These are phyloP conservation scores for Polylopha cassiicola DNA, from an alignment of 2,888 invertebrate species.

Conservation along the genomic window DNA sequence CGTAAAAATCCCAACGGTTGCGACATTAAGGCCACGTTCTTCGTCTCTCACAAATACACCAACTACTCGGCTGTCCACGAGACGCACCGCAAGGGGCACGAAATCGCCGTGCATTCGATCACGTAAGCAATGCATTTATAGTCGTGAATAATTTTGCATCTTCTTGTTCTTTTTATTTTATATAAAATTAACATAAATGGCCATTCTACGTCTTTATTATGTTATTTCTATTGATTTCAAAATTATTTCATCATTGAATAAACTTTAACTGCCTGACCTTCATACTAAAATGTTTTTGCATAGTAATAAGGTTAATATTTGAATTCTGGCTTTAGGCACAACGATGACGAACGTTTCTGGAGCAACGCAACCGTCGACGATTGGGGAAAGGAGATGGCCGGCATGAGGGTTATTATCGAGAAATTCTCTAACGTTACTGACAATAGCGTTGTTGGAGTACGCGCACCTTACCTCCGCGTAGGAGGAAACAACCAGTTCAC, in stretches of 20 bases:
- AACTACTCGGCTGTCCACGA: slow-evolving; percentile 96
- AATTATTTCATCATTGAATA: background rate
- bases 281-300: too few relatives aligned
- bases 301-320: too few relatives aligned
- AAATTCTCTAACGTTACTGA: slow-evolving; percentile 93
- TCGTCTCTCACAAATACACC: slow-evolving; percentile 94
- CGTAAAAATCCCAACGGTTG: slow-evolving; percentile 96
- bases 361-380: slow-evolving; percentile 93
- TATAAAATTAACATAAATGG: too few relatives aligned
- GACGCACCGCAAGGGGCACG: slow-evolving; percentile 93
- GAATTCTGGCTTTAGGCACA: slow-evolving; percentile 80
- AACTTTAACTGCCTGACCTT: too few relatives aligned
- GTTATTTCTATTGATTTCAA: background rate
- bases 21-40: slow-evolving; percentile 94
- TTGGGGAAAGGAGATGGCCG: slow-evolving; percentile 97
- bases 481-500: slow-evolving; percentile 98
- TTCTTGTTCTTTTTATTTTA: background rate
- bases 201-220: too few relatives aligned
- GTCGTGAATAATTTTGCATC: slow-evolving; percentile 8
- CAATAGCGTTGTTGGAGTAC: slow-evolving; percentile 93
- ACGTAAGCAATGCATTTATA: slow-evolving; percentile 81
- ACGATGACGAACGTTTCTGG: slow-evolving; percentile 95
- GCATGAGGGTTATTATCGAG: slow-evolving; percentile 93
- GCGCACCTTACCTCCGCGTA: slow-evolving; percentile 92
- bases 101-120: slow-evolving; percentile 95